Conservation (phyloP, 2,888 invertebrate genomes). For the Athalia circularis region DNA sequence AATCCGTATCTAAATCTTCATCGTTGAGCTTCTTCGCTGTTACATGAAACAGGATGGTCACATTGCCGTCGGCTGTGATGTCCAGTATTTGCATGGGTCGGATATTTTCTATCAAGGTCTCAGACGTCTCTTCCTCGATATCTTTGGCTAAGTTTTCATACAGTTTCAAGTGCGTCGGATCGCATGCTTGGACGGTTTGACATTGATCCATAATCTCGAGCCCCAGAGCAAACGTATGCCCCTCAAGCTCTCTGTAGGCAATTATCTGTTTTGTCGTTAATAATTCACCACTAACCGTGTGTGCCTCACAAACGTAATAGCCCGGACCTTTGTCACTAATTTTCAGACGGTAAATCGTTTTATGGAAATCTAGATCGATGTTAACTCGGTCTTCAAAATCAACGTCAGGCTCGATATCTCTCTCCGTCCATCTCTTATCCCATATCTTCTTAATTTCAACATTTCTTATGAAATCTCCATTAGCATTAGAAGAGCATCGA, state of each 20-base stretch:
- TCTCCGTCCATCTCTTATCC: constrained; percentile 49
- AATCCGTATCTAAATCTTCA: constrained; percentile 10
- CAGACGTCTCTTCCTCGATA: constrained; percentile 65
- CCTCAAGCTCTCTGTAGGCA: constrained; percentile 70
- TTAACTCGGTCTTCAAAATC: constrained; percentile 43
- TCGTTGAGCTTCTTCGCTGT: constrained; percentile 56
- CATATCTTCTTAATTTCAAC: constrained; percentile 74
- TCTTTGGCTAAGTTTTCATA: constrained; percentile 49
- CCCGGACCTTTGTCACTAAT: constrained; percentile 77
- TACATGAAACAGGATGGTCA: constrained; percentile 75
- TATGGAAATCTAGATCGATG: constrained; percentile 57
- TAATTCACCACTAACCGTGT: constrained; percentile 66
- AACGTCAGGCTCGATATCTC: constrained; percentile 49
- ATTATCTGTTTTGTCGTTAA: constrained; percentile 76
- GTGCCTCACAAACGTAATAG: constrained; percentile 82
- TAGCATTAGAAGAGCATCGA: constrained; percentile 79
- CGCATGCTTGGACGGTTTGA: constrained; percentile 51
- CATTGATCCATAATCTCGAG: constrained; percentile 62
- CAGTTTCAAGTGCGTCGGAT: constrained; percentile 46
- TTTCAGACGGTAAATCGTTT: constrained; percentile 76
- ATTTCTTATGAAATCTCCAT: constrained; percentile 75
- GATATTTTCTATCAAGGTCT: constrained; percentile 72
- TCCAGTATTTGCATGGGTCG: constrained; percentile 77
- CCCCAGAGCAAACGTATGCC: constrained; percentile 67
- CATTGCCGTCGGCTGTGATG: constrained; percentile 62